Conservation (phyloP, 2,888 invertebrate genomes). For the Eupithecia subfuscata region DNA sequence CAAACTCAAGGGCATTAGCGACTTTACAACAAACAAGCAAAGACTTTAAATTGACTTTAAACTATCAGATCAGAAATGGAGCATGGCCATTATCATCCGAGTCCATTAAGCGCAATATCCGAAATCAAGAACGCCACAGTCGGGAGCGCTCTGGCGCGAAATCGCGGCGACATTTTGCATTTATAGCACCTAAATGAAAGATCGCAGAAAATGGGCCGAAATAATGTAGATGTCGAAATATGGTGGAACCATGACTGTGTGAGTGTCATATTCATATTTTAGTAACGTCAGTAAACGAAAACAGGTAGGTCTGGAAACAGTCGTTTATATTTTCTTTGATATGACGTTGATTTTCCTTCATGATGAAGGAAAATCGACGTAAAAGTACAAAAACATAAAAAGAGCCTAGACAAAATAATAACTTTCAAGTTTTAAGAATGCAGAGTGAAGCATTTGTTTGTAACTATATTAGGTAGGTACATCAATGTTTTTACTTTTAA, state of each 20-base stretch:
- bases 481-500: neutral
- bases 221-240: constrained; percentile 46
- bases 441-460: no score
- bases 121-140: constrained; percentile 48
- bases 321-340: no score
- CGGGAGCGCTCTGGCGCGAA: constrained; percentile 51
- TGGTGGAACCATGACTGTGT: no score
- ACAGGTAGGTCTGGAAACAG: no score
- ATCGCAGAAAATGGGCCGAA: constrained; percentile 53
- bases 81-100: constrained; percentile 24
- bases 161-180: constrained; percentile 65
- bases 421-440: no score
- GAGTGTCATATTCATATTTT: neutral
- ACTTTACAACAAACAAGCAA: neutral
- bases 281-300: no score
- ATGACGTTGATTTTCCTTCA: no score
- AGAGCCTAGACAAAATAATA: no score
- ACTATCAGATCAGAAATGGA: constrained; percentile 23
- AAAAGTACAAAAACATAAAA: no score
- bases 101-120: constrained; percentile 49
- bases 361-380: no score
- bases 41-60: constrained; percentile 3
- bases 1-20: no score
- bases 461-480: no score
- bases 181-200: constrained; percentile 72